phyloP scores from a whole-genome alignment of 2,888 invertebrate genomes.

The Peribatodes rhomboidaria region DNA sequence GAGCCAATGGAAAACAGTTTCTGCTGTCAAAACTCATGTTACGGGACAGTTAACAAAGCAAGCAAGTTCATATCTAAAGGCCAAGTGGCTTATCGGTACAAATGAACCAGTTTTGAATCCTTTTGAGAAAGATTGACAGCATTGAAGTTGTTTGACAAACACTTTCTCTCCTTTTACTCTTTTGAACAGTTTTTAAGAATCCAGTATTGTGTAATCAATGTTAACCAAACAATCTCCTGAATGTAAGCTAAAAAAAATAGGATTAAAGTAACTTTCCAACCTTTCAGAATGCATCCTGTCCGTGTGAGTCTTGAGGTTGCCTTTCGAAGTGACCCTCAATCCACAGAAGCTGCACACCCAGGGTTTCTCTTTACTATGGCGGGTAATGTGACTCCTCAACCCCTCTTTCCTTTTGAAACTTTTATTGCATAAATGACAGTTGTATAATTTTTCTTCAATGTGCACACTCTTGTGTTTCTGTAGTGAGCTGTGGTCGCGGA shows the following conservation, averaged over 20 bases:
- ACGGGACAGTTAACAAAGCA: neutral
- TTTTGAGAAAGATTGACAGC: no score
- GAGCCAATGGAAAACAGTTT: no score
- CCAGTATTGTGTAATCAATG: no score
- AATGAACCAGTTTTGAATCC: no score
- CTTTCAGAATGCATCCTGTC: conserved; percentile 85
- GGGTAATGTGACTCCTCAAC: conserved; percentile 78
- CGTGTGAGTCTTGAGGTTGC: conserved; percentile 84
- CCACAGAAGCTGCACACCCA: conserved; percentile 79
- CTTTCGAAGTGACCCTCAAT: conserved; percentile 83
- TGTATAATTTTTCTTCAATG: conserved; percentile 82
- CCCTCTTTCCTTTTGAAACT: conserved; percentile 81
- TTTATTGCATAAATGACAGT: conserved; percentile 84
- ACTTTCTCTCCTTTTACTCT: no score
- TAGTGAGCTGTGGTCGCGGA: conserved; percentile 69
- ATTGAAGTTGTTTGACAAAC: no score
- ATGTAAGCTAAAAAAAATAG: neutral
- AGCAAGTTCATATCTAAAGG: no score
- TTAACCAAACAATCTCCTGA: no score
- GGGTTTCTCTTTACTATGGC: conserved; percentile 75
- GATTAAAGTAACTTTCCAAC: conserved; percentile 59
- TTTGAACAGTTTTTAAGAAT: no score
- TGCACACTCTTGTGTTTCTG: conserved; percentile 75
- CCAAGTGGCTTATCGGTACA: no score
- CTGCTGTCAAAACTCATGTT: no score